Conservation (phyloP, 2,797 vertebrate genomes). For the Rhodeus uyekii region DNA sequence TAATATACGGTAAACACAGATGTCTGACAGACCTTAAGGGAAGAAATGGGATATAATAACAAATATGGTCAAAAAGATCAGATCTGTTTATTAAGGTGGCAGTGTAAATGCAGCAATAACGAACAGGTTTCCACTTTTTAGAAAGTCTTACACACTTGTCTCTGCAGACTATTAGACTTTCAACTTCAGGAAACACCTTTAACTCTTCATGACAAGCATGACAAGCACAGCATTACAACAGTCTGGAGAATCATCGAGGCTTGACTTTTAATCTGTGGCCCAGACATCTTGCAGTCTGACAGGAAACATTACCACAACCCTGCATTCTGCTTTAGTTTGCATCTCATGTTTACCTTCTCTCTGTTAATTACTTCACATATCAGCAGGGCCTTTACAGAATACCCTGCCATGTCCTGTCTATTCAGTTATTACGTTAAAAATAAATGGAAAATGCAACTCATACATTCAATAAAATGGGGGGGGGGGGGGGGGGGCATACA, state of each 20-base stretch:
- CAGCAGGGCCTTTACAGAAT: not conserved
- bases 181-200: conserved; percentile 12
- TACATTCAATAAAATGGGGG: no score
- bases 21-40: no score
- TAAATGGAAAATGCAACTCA: no score
- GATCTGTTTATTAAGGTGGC: not conserved
- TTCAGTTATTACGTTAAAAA: not conserved
- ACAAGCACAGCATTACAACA: not conserved
- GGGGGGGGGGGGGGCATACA: no score
- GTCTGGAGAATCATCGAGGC: not conserved
- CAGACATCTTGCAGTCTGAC: conserved; percentile 56
- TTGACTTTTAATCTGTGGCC: not conserved
- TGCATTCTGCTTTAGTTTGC: conserved; percentile 8
- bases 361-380: not conserved
- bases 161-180: not conserved
- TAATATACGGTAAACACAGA: no score
- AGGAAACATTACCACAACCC: conserved; percentile 54
- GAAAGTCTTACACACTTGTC: not conserved
- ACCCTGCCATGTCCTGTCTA: not conserved
- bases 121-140: not conserved
- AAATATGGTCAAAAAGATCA: not conserved
- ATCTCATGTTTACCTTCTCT: not conserved
- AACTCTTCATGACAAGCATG: not conserved
- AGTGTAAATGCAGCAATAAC: not conserved
- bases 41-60: not conserved